Base-by-base conservation (phyloP, 1,140 invertebrate species). In the Patella vulgata region DNA sequence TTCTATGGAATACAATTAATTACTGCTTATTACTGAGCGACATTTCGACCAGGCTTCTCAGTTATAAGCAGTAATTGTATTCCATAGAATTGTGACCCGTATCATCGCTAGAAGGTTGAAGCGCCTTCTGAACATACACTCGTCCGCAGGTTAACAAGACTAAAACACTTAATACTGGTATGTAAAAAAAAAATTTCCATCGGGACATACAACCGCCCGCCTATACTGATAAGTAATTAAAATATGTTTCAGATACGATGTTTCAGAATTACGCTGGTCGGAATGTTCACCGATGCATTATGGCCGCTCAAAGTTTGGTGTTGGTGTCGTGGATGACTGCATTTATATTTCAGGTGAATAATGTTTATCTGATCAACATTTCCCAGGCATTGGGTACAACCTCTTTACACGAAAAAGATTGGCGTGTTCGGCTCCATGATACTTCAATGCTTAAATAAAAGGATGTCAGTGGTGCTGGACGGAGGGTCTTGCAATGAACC, bases 251-350 rank as follows among this genome's bases (percentile, higher is more conserved):
- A 75, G 73, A 47, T 73, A 66, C 42, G 65, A 75, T 46, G 68
- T 71, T 0, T 44, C 44, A 2, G 59, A 66, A 21, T 65, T 63
- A 5, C 23, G 48, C 27, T 75, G 73, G 73, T 36, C 48, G 25
- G 62, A 63, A 31, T 64, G 62, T 25, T 12, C 58, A n/a, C 59
- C 68, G 3, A 51, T 73, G 56, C 40, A 42, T 6, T 12, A 42
- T 2, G 59, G 70, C 5, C 53, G 73, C 9, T 53, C 68, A 19
- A 73, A 71, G 44, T 75, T 70, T 53, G 60, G 68, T 9, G 63
- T 62, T 6, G 53, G 62, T 31, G 64, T 68, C 23, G 43, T 59
- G 21, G 62, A 70, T 1, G 60, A 53, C 12, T 62, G 60, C 43
- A 73, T 73, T 23, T 66, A 60, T 31, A 64, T 75, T 5, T 54